These are phyloP conservation scores for Magallana nippona DNA, from an alignment of 2,888 invertebrate species.

Conservation along the genomic window DNA sequence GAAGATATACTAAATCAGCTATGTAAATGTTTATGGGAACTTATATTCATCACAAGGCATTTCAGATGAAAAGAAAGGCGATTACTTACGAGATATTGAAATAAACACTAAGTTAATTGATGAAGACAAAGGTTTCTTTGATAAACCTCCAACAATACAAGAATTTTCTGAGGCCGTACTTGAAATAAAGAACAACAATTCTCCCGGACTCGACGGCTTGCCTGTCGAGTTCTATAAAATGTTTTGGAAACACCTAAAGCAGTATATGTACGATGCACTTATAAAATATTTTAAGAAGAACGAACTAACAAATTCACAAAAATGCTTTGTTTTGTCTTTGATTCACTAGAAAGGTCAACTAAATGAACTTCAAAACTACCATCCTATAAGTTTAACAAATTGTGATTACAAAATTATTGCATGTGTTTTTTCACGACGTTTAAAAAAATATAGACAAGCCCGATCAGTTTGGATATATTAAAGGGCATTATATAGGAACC, in stretches of 20 bases:
- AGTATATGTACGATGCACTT: not conserved
- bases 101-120: not conserved
- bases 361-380: conserved; percentile 4
- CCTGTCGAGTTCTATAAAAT: conserved; percentile 30
- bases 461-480: not conserved
- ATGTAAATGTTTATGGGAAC: not conserved
- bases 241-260: conserved; percentile 28
- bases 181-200: conserved; percentile 17
- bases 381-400: conserved; percentile 21
- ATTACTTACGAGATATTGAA: conserved; percentile 24
- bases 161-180: conserved; percentile 30
- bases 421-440: too few relatives aligned
- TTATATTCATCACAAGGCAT: not conserved
- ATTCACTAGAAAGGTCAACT: too few relatives aligned
- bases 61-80: not conserved
- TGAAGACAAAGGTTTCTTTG: not conserved
- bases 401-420: conserved; percentile 33
- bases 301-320: conserved; percentile 5
- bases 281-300: not conserved
- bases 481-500: too few relatives aligned
- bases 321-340: too few relatives aligned
- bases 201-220: conserved; percentile 16
- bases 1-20: conserved; percentile 16
- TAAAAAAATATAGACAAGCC: not conserved
- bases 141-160: not conserved